Evolutionary conservation across 2,113 vertebrate species (phyloP).

Genomic region (Petrocephalus microphthalmus): DNA sequence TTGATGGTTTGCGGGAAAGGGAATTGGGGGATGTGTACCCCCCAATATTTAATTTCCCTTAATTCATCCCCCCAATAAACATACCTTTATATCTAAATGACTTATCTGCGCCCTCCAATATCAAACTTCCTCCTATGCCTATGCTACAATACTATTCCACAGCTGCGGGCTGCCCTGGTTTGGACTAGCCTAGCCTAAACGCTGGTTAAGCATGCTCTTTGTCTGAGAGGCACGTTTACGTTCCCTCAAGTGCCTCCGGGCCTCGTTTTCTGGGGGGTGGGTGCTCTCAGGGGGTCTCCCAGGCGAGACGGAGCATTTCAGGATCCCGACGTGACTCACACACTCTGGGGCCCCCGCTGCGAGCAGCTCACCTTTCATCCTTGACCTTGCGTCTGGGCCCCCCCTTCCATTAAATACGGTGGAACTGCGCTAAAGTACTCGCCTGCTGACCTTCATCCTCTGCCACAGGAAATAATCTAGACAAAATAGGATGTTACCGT

Average conservation of each 20-base stretch:
- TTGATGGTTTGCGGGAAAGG: not conserved
- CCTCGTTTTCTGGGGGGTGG: not conserved
- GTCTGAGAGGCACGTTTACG: not conserved
- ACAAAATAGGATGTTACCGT: slow-evolving; percentile 2
- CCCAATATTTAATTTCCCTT: not conserved
- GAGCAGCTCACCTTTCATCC: not conserved
- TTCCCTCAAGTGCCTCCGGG: not conserved
- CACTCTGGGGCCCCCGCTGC: not conserved
- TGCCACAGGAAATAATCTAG: slow-evolving; percentile 4
- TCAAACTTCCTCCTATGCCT: not conserved
- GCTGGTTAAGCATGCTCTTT: not conserved
- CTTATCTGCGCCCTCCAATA: not conserved
- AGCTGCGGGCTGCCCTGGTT: not conserved
- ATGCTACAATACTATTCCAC: too few species aligned
- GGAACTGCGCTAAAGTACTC: not conserved
- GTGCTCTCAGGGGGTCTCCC: not conserved
- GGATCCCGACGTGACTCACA: slow-evolving; percentile 10
- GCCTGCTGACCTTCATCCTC: not conserved
- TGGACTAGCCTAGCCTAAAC: not conserved
- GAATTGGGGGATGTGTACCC: not conserved
- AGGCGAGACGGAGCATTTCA: not conserved
- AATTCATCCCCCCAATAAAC: not conserved
- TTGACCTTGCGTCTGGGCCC: slow-evolving; percentile 11
- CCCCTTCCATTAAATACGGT: not conserved
- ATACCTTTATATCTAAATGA: not conserved